Evolutionary conservation across 2,888 invertebrate genomes (phyloP).

Genomic region (Rhodophaea formosa): DNA sequence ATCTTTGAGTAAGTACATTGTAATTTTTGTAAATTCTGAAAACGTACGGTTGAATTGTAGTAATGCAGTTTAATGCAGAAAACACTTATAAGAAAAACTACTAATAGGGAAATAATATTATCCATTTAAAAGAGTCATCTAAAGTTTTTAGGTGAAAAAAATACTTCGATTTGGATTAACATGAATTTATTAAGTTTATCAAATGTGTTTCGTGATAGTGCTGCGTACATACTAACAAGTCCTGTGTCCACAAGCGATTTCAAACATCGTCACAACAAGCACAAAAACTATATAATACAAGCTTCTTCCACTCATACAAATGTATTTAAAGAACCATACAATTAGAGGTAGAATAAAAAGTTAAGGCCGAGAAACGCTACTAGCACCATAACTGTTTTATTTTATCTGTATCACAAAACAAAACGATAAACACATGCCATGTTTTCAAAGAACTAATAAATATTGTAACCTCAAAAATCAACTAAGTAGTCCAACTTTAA

Average conservation of each 20-base stretch:
- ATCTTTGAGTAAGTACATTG: too few relatives aligned
- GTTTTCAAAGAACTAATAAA: slow-evolving; percentile 34
- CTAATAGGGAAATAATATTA: too few relatives aligned
- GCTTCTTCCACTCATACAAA: slow-evolving; percentile 21
- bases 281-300: slow-evolving; percentile 38
- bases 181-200: slow-evolving; percentile 77
- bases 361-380: slow-evolving; percentile 30
- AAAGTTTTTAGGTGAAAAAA: slow-evolving; percentile 33
- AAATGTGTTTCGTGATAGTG: slow-evolving; percentile 75
- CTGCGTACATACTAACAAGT: slow-evolving; percentile 67
- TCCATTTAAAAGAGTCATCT: neutral
- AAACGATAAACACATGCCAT: slow-evolving; percentile 40
- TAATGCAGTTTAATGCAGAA: too few relatives aligned
- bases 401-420: slow-evolving; percentile 45
- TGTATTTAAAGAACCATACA: slow-evolving; percentile 18
- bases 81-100: too few relatives aligned
- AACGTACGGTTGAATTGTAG: too few relatives aligned
- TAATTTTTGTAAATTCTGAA: too few relatives aligned
- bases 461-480: slow-evolving; percentile 42
- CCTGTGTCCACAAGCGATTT: slow-evolving; percentile 61
- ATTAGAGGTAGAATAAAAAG: slow-evolving; percentile 19
- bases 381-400: slow-evolving; percentile 43
- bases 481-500: slow-evolving; percentile 16
- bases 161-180: slow-evolving; percentile 58
- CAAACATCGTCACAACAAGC: slow-evolving; percentile 57